Percentiles rank a stretch among this genome's conserved stretches.
phyloP scores from a whole-genome alignment of 2,113 vertebrate genomes.

The Salvelinus alpinus region DNA sequence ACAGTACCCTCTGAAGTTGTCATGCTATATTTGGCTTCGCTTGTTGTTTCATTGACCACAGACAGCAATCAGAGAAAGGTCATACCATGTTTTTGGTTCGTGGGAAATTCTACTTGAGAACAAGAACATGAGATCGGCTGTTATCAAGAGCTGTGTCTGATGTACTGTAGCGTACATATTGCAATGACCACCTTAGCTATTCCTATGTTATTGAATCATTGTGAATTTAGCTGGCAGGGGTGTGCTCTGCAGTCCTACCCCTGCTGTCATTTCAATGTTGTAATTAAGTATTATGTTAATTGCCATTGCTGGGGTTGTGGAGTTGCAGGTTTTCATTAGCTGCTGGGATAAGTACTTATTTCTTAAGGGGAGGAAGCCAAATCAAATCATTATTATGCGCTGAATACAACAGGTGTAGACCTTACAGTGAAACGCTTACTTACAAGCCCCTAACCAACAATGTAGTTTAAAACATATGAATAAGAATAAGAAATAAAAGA shows the following conservation, averaged over 20 bases:
- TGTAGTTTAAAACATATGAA: too few species aligned
- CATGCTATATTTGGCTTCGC: neutral
- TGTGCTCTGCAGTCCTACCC: conserved; percentile 59
- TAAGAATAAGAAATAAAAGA: too few species aligned
- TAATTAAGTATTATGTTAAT: conserved; percentile 62
- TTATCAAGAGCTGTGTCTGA: neutral
- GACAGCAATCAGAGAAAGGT: neutral
- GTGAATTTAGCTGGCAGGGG: conserved; percentile 46
- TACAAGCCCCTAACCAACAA: too few species aligned
- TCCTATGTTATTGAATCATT: conserved; percentile 36
- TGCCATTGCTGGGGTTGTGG: conserved; percentile 35
- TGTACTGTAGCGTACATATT: neutral
- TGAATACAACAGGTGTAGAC: too few species aligned
- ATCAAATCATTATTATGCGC: too few species aligned
- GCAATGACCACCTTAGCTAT: conserved; percentile 14
- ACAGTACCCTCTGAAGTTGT: too few species aligned
- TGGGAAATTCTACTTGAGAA: neutral
- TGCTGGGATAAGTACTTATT: conserved; percentile 52
- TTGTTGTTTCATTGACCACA: neutral
- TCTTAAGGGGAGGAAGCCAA: conserved; percentile 27
- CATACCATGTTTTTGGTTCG: neutral
- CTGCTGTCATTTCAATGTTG: conserved; percentile 39
- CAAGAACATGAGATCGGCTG: too few species aligned
- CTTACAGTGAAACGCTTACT: too few species aligned
- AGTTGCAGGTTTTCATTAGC: conserved; percentile 54